Percentiles rank a stretch among this genome's conserved stretches.
phyloP scores from a whole-genome alignment of 2,797 vertebrate species.

The Urophycis tenuis region DNA sequence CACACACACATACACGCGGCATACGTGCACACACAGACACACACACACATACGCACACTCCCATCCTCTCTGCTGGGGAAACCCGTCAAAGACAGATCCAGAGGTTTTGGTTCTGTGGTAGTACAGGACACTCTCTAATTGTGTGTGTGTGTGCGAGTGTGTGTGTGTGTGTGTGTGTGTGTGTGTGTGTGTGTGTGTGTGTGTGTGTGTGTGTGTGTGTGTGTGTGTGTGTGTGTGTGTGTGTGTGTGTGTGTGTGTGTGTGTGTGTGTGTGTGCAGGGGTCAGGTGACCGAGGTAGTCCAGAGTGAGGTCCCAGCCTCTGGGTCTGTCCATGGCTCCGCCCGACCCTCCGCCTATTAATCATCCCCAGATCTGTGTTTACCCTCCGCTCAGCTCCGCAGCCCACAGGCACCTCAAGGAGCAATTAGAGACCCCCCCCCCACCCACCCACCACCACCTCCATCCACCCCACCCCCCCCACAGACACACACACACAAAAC shows the following conservation, averaged over 20 bases:
- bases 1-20: not conserved
- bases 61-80: not conserved
- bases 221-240: not conserved
- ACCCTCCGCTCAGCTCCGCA: constrained; percentile 95
- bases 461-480: constrained; percentile 2
- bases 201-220: not conserved
- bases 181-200: not conserved
- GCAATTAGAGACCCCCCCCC: constrained; percentile 86
- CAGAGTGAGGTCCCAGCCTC: constrained; percentile 63
- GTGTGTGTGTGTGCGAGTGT: not conserved
- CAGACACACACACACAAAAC: constrained; percentile 5
- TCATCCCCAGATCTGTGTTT: constrained; percentile 96
- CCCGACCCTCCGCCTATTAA: constrained; percentile 89
- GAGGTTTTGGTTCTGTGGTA: not conserved
- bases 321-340: constrained; percentile 72
- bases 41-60: not conserved
- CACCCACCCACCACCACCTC: not conserved
- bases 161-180: constrained; percentile 9
- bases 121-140: not conserved
- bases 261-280: constrained; percentile 31
- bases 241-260: constrained; percentile 13
- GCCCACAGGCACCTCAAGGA: constrained; percentile 95
- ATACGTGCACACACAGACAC: not conserved
- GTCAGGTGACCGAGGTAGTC: constrained; percentile 38
- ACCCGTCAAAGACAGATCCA: not conserved